Base-by-base conservation (phyloP, 1,140 invertebrate genomes). In the Microplitis mediator region DNA sequence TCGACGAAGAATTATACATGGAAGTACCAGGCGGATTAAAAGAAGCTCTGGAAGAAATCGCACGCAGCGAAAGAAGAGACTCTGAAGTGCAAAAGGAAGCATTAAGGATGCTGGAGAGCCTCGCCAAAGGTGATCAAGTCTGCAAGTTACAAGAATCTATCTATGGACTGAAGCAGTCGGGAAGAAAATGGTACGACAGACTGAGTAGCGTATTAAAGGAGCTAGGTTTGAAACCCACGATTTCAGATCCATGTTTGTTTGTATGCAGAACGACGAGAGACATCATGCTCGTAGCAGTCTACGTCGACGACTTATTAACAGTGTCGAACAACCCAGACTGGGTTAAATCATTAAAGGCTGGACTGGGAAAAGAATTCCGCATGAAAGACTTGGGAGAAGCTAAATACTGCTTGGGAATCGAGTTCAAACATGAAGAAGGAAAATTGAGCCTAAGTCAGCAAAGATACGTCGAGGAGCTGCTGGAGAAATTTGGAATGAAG, bases 101-200 rank as follows among this genome's bases (percentile, higher is more conserved):
- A 34, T 8, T 36, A 11, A 16, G 14, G 16, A 69, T 32, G 72
- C 31, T 70, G 13, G 11, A 73, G 14, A 6, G 31, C 0, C 3
- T 69, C 3, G 64, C n/a, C 4, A 4, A 61, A 0, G 69, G 67
- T 6, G 61, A 76, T 68, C 13, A 36, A 16, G 77, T 81, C 31
- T 85, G 81, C 50, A 56, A 63, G 50, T 70, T 84, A 6, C 75
- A 74, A 23, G 3, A 39, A 3, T 39, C 36, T 3, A 39, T 39
- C 1, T 39, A 39, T 39, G 36, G 36, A 39, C 3, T 39, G 0
- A 39, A 39, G 3, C 36, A 39, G 36, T 39, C 36, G 4, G 36
- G 36, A 1, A 39, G 3, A 3, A 39, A 39, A 39, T 39, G 3
- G 36, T 39, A 39, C 36, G 36, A 39, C 8, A 39, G 3, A 3